Base-by-base conservation (phyloP, 1,140 invertebrate genomes). In the Apis mellifera region DNA sequence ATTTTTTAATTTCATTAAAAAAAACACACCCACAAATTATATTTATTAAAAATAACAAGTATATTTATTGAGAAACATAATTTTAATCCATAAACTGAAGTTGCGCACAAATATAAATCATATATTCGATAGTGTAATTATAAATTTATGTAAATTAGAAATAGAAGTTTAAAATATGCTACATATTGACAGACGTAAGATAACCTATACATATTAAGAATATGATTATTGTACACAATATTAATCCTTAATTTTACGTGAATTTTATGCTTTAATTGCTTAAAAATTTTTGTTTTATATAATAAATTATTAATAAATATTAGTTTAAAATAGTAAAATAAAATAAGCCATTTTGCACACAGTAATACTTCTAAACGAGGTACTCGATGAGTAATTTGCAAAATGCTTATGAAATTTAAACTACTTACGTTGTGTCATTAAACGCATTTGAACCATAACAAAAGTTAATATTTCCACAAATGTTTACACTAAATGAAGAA, bases 361-460 rank as follows among this genome's bases (percentile, higher is more conserved):
- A 23, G 17, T 48, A 78, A 72, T 13, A 15, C 48, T 73, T 71
- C 50, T 62, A 60, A 85, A 2, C 1, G 48, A 21, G 26, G n/a
- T 5, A 55, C 12, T 4, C 9, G 64, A 64, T 15, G 8, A 15
- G 52, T 65, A 70, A 48, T 26, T 64, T 13, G 12, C 15, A 1
- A 54, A 23, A 54, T 32, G 62, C 21, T 42, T 75, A 9, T 21
- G 19, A 77, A 64, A 76, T 62, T n/a, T 2, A 19, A 65, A 68
- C 11, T 88, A 91, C 90, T 89, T 83, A 91, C 89, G 85, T 92
- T 88, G 83, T 86, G 72, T 87, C 72, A 84, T 89, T 88, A 90
- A 90, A 86, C 82, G 88, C 92, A 88, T 92, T 90, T 90, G 89
- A 91, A 93, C 85, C 90, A 91, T 93, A 92, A 92, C 91, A 93